Base-by-base conservation (phyloP, 1,140 invertebrate species). In the Brachystomella parvula region DNA sequence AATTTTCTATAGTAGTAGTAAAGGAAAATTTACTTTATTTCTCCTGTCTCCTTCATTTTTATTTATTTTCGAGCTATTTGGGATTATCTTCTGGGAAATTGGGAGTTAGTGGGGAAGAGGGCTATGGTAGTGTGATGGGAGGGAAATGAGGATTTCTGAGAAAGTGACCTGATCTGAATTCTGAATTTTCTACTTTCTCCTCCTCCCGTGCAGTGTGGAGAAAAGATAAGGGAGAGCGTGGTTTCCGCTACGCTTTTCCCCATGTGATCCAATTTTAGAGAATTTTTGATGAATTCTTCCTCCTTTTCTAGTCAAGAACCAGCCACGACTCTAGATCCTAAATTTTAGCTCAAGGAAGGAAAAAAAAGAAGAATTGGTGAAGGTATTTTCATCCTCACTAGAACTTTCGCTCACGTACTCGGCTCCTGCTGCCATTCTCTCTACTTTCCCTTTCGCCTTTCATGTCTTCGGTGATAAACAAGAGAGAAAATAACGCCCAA, bases 131-230 rank as follows among this genome's bases (percentile, higher is more conserved):
- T 12, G 49, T 17, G 24, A 53, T 53, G 24, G 49, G 49, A 53
- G 24, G 49, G 49, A 53, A 53, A 53, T 53, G 49, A 53, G 49
- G 49, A 53, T 53, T 53, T 24, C 49, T 53, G 12, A 6, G 21
- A 6, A 53, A 53, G 49, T 53, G 49, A 53, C 49, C 49, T 53
- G 49, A 53, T 53, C 49, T 53, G 49, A 53, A 53, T 53, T 53
- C 24, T 17, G 49, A 53, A 53, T 53, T 24, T 3, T 15, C 9
- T n/a, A 53, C 49, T 53, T 53, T 53, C 49, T 17, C 49, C 24
- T 53, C n/a, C n/a, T n/a, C n/a, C n/a, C n/a, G n/a, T n/a, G n/a
- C n/a, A n/a, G n/a, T 9, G 15, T 53, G 49, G 9, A 6, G 49
- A 24, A 9, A n/a, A n/a, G n/a, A n/a, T n/a, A n/a, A 26, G 21